Evolutionary conservation across 1,140 invertebrate species (phyloP).

Genomic region (Lepidurus apus): DNA sequence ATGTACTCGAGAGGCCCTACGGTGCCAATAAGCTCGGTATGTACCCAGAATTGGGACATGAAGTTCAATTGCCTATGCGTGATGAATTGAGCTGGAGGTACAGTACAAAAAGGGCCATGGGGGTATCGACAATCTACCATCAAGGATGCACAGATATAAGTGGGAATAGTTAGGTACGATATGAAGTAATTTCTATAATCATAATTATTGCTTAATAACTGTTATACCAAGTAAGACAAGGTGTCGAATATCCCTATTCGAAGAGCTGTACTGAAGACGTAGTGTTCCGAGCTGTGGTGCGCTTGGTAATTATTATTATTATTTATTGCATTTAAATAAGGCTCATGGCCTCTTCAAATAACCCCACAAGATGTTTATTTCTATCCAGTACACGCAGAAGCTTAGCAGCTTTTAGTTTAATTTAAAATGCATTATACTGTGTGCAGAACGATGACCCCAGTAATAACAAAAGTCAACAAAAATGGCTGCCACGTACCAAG

Average conservation of each 20-base stretch:
- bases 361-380: slow-evolving; percentile 47
- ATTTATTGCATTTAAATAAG: too few relatives aligned
- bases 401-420: background rate
- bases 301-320: too few relatives aligned
- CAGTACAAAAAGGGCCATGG: slow-evolving; percentile 48
- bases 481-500: slow-evolving; percentile 71
- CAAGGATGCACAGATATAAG: background rate
- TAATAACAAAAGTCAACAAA: slow-evolving; percentile 84
- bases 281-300: slow-evolving; percentile 46
- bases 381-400: slow-evolving; percentile 40
- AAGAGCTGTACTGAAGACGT: slow-evolving; percentile 44
- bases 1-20: slow-evolving; percentile 54
- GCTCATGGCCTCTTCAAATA: too few relatives aligned
- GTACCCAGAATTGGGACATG: slow-evolving; percentile 51
- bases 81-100: slow-evolving; percentile 39
- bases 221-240: slow-evolving; percentile 41
- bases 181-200: too few relatives aligned
- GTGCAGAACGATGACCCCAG: slow-evolving; percentile 81
- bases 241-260: slow-evolving; percentile 44
- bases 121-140: slow-evolving; percentile 43
- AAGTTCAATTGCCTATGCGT: slow-evolving; percentile 49
- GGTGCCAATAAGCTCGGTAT: slow-evolving; percentile 48
- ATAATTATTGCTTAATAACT: background rate
- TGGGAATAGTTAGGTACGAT: background rate
- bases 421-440: slow-evolving; percentile 55